Percentiles rank a stretch among this genome's conserved stretches.
Evolutionary conservation across 2,888 invertebrate genomes (phyloP).

Genomic region (Pyrochroa serraticornis): DNA sequence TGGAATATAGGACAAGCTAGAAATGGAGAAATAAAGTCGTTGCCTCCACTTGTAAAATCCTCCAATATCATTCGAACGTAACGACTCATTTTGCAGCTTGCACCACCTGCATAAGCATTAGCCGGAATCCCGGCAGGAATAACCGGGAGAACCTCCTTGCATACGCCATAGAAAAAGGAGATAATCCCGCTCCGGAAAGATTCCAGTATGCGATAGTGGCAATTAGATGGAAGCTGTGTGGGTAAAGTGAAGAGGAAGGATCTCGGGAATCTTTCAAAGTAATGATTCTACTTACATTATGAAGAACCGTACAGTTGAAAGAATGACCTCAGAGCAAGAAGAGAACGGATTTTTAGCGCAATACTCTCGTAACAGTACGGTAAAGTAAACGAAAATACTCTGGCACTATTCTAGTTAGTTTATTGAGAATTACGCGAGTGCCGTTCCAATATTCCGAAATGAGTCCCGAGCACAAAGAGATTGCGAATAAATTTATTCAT

Average conservation of each 20-base stretch:
- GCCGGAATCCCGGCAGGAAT: not conserved
- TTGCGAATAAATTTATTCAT: not conserved
- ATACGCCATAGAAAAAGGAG: not conserved
- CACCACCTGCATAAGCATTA: constrained; percentile 25
- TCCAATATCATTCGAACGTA: constrained; percentile 1
- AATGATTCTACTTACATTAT: constrained; percentile 2
- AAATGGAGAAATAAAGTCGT: constrained; percentile 6
- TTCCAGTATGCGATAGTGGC: constrained; percentile 5
- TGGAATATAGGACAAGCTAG: too few species aligned
- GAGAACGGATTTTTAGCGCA: not conserved
- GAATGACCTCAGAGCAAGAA: not conserved
- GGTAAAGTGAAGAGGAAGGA: not conserved
- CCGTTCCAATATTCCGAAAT: not conserved
- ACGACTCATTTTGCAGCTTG: constrained; percentile 4
- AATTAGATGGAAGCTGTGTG: constrained; percentile 6
- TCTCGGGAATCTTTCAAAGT: constrained; percentile 1
- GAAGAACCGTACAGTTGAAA: not conserved
- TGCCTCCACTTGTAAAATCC: constrained; percentile 7
- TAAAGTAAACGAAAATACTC: constrained; percentile 1
- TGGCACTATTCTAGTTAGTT: not conserved
- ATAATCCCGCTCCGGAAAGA: constrained; percentile 8
- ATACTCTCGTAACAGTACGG: not conserved
- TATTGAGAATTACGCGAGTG: not conserved
- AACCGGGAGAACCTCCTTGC: not conserved
- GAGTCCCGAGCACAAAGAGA: not conserved